These are phyloP conservation scores for Pteria penguin DNA, from an alignment of 2,888 invertebrate genomes.

Conservation along the genomic window DNA sequence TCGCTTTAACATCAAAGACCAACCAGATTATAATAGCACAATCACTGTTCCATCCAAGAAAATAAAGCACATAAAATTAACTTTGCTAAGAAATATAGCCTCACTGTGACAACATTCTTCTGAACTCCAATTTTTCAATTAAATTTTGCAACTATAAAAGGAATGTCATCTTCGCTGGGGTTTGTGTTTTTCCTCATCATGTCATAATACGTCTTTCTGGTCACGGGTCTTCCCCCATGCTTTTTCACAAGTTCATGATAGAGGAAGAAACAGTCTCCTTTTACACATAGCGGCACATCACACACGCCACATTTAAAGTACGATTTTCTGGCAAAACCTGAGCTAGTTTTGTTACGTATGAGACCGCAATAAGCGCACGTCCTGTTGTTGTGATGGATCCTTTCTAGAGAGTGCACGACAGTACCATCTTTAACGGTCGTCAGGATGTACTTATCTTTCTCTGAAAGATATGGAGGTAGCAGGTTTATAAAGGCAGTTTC, in stretches of 20 bases:
- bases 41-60: no score
- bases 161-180: background rate
- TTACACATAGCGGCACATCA: conserved; percentile 10
- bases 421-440: background rate
- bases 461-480: no score
- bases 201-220: background rate
- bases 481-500: no score
- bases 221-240: conserved; percentile 1
- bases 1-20: no score
- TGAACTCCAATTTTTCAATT: no score
- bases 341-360: background rate
- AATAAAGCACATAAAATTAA: no score
- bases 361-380: conserved; percentile 9
- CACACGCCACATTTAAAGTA: conserved; percentile 12
- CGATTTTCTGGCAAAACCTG: background rate
- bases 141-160: background rate
- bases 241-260: conserved; percentile 9
- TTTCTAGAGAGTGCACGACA: background rate
- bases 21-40: no score
- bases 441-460: no score
- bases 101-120: no score
- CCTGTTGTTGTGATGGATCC: background rate
- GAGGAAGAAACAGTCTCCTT: conserved; percentile 4
- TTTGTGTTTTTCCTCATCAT: background rate
- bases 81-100: no score